Percentiles rank a stretch among this genome's conserved stretches.
Conservation (phyloP, 2,888 invertebrate genomes). For the Xanthostigma xanthostigma region DNA sequence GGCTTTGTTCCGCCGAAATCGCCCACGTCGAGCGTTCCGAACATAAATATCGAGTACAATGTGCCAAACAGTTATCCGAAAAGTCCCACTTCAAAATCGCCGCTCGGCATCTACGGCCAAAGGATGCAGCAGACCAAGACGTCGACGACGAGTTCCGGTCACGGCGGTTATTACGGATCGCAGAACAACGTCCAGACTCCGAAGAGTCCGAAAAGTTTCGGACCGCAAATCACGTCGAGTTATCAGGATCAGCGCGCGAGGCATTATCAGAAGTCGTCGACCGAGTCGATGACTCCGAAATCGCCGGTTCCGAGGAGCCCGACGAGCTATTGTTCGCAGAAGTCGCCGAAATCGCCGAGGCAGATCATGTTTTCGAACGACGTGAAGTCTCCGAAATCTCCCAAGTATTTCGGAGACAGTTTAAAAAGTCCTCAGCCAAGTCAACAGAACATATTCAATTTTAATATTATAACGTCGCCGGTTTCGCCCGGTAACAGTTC, state of each 20-base stretch:
- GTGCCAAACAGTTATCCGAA: too few species aligned
- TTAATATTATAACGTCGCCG: slow-evolving; percentile 24
- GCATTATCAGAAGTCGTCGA: neutral
- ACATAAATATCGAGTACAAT: too few species aligned
- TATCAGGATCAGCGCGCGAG: neutral
- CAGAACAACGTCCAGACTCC: neutral
- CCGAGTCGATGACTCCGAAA: neutral
- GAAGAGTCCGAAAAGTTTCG: neutral
- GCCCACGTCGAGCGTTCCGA: too few species aligned
- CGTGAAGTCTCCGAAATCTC: slow-evolving; percentile 11
- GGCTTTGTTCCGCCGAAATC: too few species aligned
- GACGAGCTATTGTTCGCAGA: slow-evolving; percentile 5
- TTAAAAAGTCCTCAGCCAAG: slow-evolving; percentile 9
- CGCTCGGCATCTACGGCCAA: too few species aligned
- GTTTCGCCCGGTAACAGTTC: slow-evolving; percentile 17
- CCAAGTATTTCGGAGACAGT: slow-evolving; percentile 6
- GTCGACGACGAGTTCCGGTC: too few species aligned
- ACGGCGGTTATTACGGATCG: neutral
- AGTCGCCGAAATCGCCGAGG: slow-evolving; percentile 15
- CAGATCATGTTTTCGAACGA: slow-evolving; percentile 6
- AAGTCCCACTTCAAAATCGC: too few species aligned
- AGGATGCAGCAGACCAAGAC: too few species aligned
- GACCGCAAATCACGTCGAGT: neutral
- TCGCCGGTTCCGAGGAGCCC: neutral
- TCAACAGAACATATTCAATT: slow-evolving; percentile 17